Evolutionary conservation across 2,888 invertebrate genomes (phyloP).

Genomic region (Mimas tiliae): DNA sequence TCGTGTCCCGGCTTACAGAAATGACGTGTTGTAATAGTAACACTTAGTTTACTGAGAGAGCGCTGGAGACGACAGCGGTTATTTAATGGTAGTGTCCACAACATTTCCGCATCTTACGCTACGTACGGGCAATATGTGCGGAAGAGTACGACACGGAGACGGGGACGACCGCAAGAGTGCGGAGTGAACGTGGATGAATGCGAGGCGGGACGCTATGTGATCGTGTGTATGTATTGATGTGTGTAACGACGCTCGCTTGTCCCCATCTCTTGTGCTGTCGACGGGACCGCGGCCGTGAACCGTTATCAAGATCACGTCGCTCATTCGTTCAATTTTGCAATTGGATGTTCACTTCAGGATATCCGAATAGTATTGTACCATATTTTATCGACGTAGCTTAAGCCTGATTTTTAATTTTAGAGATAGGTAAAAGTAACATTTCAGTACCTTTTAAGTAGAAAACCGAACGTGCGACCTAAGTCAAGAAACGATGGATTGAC

Average conservation of each 20-base stretch:
- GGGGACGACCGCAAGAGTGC: conserved; percentile 80
- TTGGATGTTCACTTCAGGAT: conserved; percentile 66
- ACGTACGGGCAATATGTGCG: conserved; percentile 60
- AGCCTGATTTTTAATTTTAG: conserved; percentile 78
- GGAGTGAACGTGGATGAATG: conserved; percentile 76
- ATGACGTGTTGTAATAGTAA: conserved; percentile 52
- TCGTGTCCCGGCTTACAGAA: conserved; percentile 69
- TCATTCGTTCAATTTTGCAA: conserved; percentile 82
- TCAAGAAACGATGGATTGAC: conserved; percentile 82
- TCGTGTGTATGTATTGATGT: conserved; percentile 54
- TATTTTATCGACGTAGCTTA: conserved; percentile 78
- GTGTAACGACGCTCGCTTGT: conserved; percentile 78
- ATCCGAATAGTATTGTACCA: conserved; percentile 80
- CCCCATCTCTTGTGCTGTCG: conserved; percentile 76
- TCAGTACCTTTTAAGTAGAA: conserved; percentile 83
- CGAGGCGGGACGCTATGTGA: conserved; percentile 56
- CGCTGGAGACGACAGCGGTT: conserved; percentile 76
- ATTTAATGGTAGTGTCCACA: conserved; percentile 71
- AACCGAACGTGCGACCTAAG: conserved; percentile 84
- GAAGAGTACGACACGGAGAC: conserved; percentile 70
- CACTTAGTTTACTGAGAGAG: conserved; percentile 55
- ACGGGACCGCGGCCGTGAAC: conserved; percentile 78
- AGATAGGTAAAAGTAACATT: conserved; percentile 78
- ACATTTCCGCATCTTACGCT: conserved; percentile 65
- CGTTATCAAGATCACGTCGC: conserved; percentile 82